A percentile compares a stretch with the other conserved stretches of the same genome.
These are phyloP conservation scores for Abscondita cerata DNA, from an alignment of 2,888 invertebrate genomes.

Conservation along the genomic window DNA sequence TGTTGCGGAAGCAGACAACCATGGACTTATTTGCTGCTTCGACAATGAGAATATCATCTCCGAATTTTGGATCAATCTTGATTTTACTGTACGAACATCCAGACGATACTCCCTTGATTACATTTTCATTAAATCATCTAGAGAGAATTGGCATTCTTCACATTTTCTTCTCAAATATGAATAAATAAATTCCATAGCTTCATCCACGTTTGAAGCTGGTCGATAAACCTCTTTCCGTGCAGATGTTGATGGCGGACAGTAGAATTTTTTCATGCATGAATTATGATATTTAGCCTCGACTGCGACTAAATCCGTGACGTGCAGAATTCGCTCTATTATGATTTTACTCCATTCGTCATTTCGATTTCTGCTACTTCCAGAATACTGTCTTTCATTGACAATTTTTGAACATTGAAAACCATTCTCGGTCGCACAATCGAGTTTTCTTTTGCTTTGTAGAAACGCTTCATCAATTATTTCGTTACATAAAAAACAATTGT, in stretches of 20 bases:
- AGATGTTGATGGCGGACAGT: not conserved
- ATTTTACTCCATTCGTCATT: not conserved
- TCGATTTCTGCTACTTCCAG: not conserved
- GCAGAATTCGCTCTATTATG: not conserved
- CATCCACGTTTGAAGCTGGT: not conserved
- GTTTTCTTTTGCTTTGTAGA: not conserved
- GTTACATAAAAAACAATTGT: constrained; percentile 5
- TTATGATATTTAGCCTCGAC: not conserved
- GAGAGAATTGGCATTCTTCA: not conserved
- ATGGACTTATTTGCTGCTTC: too few species aligned
- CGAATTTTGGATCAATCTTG: too few species aligned
- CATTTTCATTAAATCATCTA: not conserved
- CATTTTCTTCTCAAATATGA: not conserved
- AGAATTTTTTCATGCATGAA: constrained; percentile 15
- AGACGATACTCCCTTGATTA: not conserved
- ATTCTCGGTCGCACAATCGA: not conserved
- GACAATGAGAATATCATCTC: too few species aligned
- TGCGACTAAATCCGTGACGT: constrained; percentile 3
- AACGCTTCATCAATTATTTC: not conserved
- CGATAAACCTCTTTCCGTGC: not conserved
- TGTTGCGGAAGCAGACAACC: too few species aligned
- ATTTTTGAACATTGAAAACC: constrained; percentile 1
- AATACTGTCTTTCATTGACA: not conserved
- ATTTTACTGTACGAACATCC: not conserved
- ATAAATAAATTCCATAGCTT: constrained; percentile 1